phyloP scores from a whole-genome alignment of 2,113 vertebrate species.

The Spea multiplicata region DNA sequence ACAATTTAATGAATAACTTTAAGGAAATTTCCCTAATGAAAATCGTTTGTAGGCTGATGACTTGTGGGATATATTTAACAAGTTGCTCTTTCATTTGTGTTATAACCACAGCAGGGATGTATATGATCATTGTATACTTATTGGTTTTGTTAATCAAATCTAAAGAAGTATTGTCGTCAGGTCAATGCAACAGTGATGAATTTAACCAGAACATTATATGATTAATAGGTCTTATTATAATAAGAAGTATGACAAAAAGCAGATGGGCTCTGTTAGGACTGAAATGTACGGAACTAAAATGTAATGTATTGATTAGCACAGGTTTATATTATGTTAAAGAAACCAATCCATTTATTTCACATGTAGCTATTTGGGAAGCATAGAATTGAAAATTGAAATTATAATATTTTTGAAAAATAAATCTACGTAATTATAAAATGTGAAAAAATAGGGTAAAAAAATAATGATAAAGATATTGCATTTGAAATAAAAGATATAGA shows the following conservation, averaged over 20 bases:
- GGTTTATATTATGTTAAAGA: no score
- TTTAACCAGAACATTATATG: constrained; percentile 17
- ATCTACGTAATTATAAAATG: no score
- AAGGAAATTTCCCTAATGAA: constrained; percentile 37
- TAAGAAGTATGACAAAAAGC: not conserved
- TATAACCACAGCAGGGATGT: not conserved
- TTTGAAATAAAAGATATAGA: no score
- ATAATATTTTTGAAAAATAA: no score
- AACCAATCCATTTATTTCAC: no score
- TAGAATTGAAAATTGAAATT: no score
- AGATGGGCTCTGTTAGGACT: not conserved
- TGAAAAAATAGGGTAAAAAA: no score
- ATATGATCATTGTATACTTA: constrained; percentile 31
- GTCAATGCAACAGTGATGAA: not conserved
- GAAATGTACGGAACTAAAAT: not conserved
- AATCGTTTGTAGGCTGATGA: constrained; percentile 28
- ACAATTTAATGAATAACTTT: constrained; percentile 42
- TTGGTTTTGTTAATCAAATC: constrained; percentile 41
- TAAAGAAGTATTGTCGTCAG: constrained; percentile 1
- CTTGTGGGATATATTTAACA: constrained; percentile 29
- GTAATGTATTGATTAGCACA: not conserved
- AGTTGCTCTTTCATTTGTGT: not conserved
- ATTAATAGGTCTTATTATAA: constrained; percentile 1
- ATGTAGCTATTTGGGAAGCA: no score
- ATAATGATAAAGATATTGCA: no score